Evolutionary conservation across 1,140 invertebrate genomes (phyloP).

Genomic region (Papilio xuthus): DNA sequence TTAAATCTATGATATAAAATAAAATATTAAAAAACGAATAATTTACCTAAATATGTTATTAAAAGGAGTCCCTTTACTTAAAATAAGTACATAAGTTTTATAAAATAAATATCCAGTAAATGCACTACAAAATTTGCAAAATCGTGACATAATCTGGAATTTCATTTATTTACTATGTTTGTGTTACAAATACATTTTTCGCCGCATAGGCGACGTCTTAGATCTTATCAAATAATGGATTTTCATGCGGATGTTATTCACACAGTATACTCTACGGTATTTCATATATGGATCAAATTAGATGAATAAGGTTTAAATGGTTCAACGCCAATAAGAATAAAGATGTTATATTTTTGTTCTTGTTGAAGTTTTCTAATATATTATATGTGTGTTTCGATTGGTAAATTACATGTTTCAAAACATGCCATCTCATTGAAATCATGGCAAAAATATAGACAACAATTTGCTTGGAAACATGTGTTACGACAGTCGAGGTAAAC

Average conservation of each 20-base stretch:
- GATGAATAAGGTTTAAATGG: background rate
- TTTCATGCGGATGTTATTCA: slow-evolving; percentile 2
- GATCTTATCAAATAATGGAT: slow-evolving; percentile 22
- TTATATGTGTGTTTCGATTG: background rate
- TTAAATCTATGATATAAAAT: too few species aligned
- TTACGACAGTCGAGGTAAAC: too few species aligned
- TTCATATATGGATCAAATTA: slow-evolving; percentile 2
- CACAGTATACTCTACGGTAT: background rate
- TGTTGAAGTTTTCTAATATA: background rate
- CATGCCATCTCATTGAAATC: too few species aligned
- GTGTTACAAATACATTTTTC: slow-evolving; percentile 17
- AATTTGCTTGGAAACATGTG: too few species aligned
- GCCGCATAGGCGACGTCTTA: background rate
- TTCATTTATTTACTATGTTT: background rate
- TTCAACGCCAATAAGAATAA: background rate
- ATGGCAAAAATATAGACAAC: too few species aligned
- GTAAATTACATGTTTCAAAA: too few species aligned
- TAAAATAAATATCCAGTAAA: background rate
- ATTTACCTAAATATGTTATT: too few species aligned
- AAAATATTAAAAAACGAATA: too few species aligned
- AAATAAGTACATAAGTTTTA: too few species aligned
- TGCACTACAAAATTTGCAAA: background rate
- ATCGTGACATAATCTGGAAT: background rate
- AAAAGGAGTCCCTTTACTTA: too few species aligned
- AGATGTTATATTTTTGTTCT: background rate